Base-by-base conservation (phyloP, 2,113 vertebrate genomes). In the Mesitornis unicolor region DNA sequence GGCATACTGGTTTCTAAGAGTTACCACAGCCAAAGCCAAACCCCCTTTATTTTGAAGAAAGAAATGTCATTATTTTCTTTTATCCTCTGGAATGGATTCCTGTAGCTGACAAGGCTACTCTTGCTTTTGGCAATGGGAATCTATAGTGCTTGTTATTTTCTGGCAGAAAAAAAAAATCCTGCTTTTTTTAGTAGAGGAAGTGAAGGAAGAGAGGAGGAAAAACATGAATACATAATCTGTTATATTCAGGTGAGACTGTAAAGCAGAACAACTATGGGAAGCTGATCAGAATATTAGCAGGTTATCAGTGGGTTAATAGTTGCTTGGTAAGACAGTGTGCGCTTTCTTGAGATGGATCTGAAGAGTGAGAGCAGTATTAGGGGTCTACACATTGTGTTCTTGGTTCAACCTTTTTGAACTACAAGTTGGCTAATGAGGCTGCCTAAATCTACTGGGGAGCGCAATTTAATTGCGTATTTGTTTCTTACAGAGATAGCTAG, bases 71-170 rank as follows among this genome's bases (percentile, higher is more conserved):
- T 1, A 17, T 78, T 78, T 78, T 45, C 43, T 42, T 67, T 79
- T 0, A 1, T 64, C 11, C 5, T 70, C 28, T 77, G 18, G 36
- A 63, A 35, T 18, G 16, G 10, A 13, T 65, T 42, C 21, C 25
- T 1, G 1, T 53, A 43, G 28, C 2, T 1, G 33, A 40, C 64
- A 51, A 43, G 51, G 28, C 47, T 48, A 33, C 21, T 6, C 6
- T 42, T 82, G 25, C 14, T 18, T 50, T 38, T 64, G 24, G 13
- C 9, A 84, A 77, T 28, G 6, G 36, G 15, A 57, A 10, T 78
- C 22, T 56, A 4, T 33, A 54, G 14, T 53, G 14, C 31, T 54
- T 61, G n/a, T 60, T 73, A 2, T 51, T 68, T 86, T 80, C 20
- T 53, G 24, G 14, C 14, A 47, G 13, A 5, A n/a, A 28, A 60